These are phyloP conservation scores for Manduca sexta DNA, from an alignment of 1,140 invertebrate genomes.

Conservation along the genomic window DNA sequence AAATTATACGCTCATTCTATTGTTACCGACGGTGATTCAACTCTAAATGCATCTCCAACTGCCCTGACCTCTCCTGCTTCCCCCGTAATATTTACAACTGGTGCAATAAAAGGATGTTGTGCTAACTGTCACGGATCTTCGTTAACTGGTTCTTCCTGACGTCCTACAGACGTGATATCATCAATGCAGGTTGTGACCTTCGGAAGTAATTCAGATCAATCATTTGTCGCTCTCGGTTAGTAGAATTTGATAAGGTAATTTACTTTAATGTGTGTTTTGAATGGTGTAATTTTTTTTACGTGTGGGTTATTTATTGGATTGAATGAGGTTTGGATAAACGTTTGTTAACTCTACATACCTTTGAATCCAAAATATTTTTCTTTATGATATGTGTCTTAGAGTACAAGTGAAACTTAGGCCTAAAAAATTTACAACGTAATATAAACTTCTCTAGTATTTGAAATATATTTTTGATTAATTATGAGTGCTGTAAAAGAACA, in stretches of 20 bases:
- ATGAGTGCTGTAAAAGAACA: too few species aligned
- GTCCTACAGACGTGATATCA: conserved; percentile 34
- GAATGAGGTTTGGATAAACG: background rate
- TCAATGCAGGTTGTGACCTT: conserved; percentile 36
- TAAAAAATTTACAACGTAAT: too few species aligned
- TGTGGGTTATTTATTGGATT: background rate
- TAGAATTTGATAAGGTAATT: conserved; percentile 22
- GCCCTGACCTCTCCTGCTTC: conserved; percentile 15
- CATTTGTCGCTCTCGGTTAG: conserved; percentile 15
- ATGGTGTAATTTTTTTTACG: background rate
- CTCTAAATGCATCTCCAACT: conserved; percentile 16
- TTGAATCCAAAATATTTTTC: background rate
- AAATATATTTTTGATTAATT: too few species aligned
- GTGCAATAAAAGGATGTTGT: background rate
- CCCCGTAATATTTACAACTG: background rate
- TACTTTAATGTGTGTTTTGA: background rate
- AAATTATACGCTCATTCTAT: conserved; percentile 22
- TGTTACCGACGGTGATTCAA: conserved; percentile 31
- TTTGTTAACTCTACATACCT: background rate
- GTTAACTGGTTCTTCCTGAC: conserved; percentile 14
- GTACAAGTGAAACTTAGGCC: too few species aligned
- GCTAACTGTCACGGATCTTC: conserved; percentile 9
- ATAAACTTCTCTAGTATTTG: too few species aligned
- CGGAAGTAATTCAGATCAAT: conserved; percentile 26
- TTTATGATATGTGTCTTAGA: too few species aligned